Evolutionary conservation across 2,797 vertebrate genomes (phyloP), one percentile per base, ranked within the genome.

Genomic region (Pseudopleuronectes americanus): DNA sequence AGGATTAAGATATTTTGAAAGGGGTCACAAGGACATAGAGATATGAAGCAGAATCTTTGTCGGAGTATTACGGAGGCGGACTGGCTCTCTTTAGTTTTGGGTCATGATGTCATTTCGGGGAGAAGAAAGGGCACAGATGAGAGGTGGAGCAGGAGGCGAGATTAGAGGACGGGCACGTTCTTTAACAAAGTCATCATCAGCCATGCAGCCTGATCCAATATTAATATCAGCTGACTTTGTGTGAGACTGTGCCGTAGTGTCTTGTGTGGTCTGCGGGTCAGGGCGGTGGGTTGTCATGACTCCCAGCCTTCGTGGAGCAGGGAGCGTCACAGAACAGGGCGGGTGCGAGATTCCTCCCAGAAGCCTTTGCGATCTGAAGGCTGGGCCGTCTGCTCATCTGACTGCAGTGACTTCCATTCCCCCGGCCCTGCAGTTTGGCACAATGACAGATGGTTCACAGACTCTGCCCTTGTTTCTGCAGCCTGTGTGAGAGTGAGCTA

Each of bases 1-100:
- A 78, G 74, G 85, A 86, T 91, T 83, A 77, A 80, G 75, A 89
- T 78, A 60, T n/a, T 36, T 58, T 76, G 69, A 84, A 77, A 51
- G 48, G 59, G 60, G 69, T 65, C 59, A 26, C 2, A 19, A 73
- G 72, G 78, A 57, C 76, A 52, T 28, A 53, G 65, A 48, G 71
- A 84, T 80, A 69, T 6, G 54, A 59, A 68, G 71, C 22, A 61
- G 16, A 1, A 17, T 62, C 67, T 79, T 73, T 76, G 57, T 86
- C 61, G 1, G 24, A 68, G 71, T 24, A 61, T 79, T 61, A 75
- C 45, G 26, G 49, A 58, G 57, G 59, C 47, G 48, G 64, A 52
- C 38, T 14, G n/a, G 57, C 71, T 83, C 68, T 43, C 63, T 81
- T 85, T 45, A 53, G 76, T 85, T 79, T 87, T 41, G 73, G 86